Percentiles rank a stretch among this genome's conserved stretches.
Evolutionary conservation across 2,888 invertebrate species (phyloP).

Genomic region (Drosophila conformis): DNA sequence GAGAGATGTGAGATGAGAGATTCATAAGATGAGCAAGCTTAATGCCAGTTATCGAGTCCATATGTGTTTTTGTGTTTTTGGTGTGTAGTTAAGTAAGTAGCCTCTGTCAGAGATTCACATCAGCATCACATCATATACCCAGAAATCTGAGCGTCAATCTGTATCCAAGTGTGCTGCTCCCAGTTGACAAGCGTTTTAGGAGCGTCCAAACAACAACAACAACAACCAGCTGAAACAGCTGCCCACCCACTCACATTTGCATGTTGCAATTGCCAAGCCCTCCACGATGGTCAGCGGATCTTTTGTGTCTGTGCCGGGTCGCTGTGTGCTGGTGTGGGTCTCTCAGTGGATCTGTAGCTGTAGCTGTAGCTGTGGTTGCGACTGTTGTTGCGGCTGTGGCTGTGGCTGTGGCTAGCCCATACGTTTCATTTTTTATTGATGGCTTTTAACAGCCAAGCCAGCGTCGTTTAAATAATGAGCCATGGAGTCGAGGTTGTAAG

Average conservation of each 20-base stretch:
- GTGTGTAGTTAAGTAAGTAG: slow-evolving; percentile 42
- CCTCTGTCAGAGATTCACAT: slow-evolving; percentile 50
- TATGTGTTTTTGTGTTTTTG: slow-evolving; percentile 7
- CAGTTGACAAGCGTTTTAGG: slow-evolving; percentile 40
- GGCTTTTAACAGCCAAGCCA: slow-evolving; percentile 79
- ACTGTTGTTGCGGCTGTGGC: background rate
- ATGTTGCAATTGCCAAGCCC: slow-evolving; percentile 66
- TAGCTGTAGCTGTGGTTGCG: background rate
- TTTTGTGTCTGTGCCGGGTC: slow-evolving; percentile 2
- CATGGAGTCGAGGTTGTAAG: slow-evolving; percentile 67
- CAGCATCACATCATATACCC: slow-evolving; percentile 34
- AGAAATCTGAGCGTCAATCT: slow-evolving; percentile 57
- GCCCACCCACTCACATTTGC: slow-evolving; percentile 81
- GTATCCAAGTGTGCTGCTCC: slow-evolving; percentile 47
- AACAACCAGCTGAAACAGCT: slow-evolving; percentile 14
- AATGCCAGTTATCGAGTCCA: slow-evolving; percentile 16
- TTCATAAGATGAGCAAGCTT: slow-evolving; percentile 1
- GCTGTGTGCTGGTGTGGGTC: slow-evolving; percentile 15
- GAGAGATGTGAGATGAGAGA: background rate
- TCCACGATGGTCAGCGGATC: slow-evolving; percentile 53
- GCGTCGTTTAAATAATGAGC: slow-evolving; percentile 80
- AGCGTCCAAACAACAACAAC: slow-evolving; percentile 49
- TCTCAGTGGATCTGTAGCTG: slow-evolving; percentile 23
- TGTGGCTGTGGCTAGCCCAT: slow-evolving; percentile 53
- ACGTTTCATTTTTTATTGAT: slow-evolving; percentile 66